A percentile compares a stretch with the other conserved stretches of the same genome.
phyloP scores from a whole-genome alignment of 1,140 invertebrate species.

The Batillaria attramentaria region DNA sequence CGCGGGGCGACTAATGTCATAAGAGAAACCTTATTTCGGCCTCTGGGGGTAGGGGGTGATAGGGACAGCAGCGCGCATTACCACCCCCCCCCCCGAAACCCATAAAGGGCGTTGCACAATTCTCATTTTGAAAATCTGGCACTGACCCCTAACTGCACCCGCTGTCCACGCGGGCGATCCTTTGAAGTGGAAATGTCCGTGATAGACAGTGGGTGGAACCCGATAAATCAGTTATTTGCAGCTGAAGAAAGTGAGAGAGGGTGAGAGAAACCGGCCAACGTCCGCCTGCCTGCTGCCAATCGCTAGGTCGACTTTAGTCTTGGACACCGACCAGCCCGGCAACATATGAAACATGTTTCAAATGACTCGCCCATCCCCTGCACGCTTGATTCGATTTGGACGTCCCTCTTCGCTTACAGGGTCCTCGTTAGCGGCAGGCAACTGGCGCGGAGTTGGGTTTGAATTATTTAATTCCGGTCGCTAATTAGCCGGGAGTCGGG shows the following conservation, averaged over 20 bases:
- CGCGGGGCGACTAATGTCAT: slow-evolving; percentile 7
- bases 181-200: slow-evolving; percentile 20
- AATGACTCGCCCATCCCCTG: slow-evolving; percentile 3
- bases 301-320: neutral
- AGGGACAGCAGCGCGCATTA: neutral
- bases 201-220: slow-evolving; percentile 15
- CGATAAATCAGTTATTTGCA: slow-evolving; percentile 31
- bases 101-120: slow-evolving; percentile 22
- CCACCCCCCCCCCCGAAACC: neutral
- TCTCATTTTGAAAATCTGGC: neutral
- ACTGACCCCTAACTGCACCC: slow-evolving; percentile 15
- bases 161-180: neutral
- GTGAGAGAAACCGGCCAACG: slow-evolving; percentile 1
- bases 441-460: neutral
- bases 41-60: neutral
- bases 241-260: neutral
- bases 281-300: slow-evolving; percentile 6
- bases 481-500: slow-evolving; percentile 27
- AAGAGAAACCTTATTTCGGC: neutral
- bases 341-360: slow-evolving; percentile 30
- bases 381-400: slow-evolving; percentile 33
- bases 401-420: slow-evolving; percentile 28
- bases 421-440: slow-evolving; percentile 25
- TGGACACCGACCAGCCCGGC: neutral
- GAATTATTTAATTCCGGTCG: slow-evolving; percentile 36